Evolutionary conservation across 2,888 invertebrate genomes (phyloP).

Genomic region (Tethea ocularis): DNA sequence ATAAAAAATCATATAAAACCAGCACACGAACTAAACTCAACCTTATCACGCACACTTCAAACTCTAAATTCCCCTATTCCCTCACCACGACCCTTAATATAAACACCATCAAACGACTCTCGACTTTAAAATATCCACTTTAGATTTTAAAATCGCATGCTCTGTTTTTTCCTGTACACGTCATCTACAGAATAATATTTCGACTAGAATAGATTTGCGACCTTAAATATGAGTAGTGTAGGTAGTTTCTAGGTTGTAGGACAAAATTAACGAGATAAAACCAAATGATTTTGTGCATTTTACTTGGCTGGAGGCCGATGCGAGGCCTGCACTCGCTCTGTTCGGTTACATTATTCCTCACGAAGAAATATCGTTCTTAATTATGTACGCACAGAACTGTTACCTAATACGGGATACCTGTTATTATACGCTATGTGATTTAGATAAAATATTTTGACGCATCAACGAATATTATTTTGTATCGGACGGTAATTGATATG

Average conservation of each 20-base stretch:
- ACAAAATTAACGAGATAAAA: conserved; percentile 69
- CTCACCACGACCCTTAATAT: conserved; percentile 56
- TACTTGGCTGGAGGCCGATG: conserved; percentile 56
- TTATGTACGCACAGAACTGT: conserved; percentile 5
- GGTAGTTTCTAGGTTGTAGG: conserved; percentile 35
- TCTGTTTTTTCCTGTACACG: conserved; percentile 48
- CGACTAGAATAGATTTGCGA: conserved; percentile 28
- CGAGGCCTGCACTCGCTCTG: conserved; percentile 19
- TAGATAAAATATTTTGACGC: conserved; percentile 6
- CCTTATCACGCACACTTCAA: conserved; percentile 19
- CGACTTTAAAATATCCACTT: conserved; percentile 42
- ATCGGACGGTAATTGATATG: not conserved
- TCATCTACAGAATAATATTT: conserved; percentile 60
- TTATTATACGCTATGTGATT: conserved; percentile 2
- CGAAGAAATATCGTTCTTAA: conserved; percentile 4
- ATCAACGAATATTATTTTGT: conserved; percentile 1
- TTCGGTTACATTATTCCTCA: conserved; percentile 3
- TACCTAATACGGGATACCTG: conserved; percentile 4
- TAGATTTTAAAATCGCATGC: conserved; percentile 55
- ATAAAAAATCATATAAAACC: conserved; percentile 70
- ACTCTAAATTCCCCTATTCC: conserved; percentile 20
- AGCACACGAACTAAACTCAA: conserved; percentile 27
- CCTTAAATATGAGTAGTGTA: conserved; percentile 33
- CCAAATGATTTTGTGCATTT: conserved; percentile 81
- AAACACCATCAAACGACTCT: conserved; percentile 36